Conservation (phyloP, 1,140 invertebrate genomes). For the Drosophila varians region DNA sequence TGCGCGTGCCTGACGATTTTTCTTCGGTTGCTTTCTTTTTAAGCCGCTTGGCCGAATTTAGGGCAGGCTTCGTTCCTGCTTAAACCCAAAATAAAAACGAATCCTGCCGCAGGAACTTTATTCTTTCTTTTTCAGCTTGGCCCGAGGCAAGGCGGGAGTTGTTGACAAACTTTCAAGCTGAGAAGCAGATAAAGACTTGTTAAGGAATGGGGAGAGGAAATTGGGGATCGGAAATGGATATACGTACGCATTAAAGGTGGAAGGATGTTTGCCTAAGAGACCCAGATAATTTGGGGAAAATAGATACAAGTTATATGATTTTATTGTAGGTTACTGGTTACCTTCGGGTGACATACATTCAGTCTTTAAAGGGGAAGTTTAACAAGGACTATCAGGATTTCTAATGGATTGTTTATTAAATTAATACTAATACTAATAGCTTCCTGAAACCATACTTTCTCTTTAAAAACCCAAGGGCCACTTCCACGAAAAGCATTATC, state of each 20-base stretch:
- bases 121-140: conserved; percentile 17
- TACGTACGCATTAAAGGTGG: neutral
- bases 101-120: conserved; percentile 40
- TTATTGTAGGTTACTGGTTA: neutral
- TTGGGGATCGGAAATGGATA: conserved; percentile 27
- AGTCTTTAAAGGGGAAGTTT: neutral
- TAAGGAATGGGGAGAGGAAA: neutral
- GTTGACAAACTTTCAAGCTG: conserved; percentile 45
- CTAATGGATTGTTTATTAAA: too few species aligned
- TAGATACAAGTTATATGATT: neutral
- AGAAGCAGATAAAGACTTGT: conserved; percentile 16
- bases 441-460: neutral
- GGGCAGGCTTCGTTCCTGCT: conserved; percentile 69
- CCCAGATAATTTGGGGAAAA: neutral
- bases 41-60: conserved; percentile 78
- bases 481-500: neutral
- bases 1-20: conserved; percentile 39
- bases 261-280: conserved; percentile 4
- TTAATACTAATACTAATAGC: too few species aligned
- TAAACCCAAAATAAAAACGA: conserved; percentile 34
- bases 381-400: too few species aligned
- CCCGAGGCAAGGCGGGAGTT: conserved; percentile 32
- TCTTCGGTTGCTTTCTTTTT: conserved; percentile 41
- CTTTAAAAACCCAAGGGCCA: neutral
- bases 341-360: too few species aligned